Base-by-base conservation (phyloP, 2,113 vertebrate species). In the Pygoscelis antarcticus region DNA sequence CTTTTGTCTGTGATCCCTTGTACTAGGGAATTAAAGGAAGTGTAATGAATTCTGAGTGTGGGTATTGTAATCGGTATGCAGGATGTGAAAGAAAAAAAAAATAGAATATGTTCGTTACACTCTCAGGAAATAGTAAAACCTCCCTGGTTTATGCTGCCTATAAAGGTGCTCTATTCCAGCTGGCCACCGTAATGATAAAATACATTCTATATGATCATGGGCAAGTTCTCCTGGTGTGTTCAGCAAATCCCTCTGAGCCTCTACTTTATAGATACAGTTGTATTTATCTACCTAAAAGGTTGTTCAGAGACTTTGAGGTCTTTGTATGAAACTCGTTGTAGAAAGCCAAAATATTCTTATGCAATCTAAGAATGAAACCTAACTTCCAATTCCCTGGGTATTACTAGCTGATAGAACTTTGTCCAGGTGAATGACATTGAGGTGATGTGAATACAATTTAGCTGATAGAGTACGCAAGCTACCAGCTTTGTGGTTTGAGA, bases 1-100 rank as follows among this genome's bases (percentile, higher is more conserved):
- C 36, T 97, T 95, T 96, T 92, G 52, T 91, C 95, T 89, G 60
- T 69, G 68, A 93, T 84, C 16, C 54, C 52, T 93, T 87, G 74
- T 93, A 66, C 68, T 84, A 72, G 13, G 89, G 75, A 95, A 94
- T 96, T 89, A 91, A 90, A 95, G 40, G 65, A 88, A 93, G 16
- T 7, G 16, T 27, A 55, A 26, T 87, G 60, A 65, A 78, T 87
- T 94, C 64, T 83, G 38, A 64, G 72, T 34, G 47, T 89, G 58
- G n/a, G 70, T 75, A 87, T 96, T 89, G 27, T 71, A 92, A 91
- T 66, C 2, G 46, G 74, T 68, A 85, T 3, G 0, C 16, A 52
- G 29, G 64, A 32, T 77, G 38, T 69, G 71, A 86, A 95, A 84
- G 27, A 77, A 76, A 66, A 64, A 89, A 46, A 75, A 34, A 27